phyloP scores from a whole-genome alignment of 2,888 invertebrate species.

The Homarus gammarus region DNA sequence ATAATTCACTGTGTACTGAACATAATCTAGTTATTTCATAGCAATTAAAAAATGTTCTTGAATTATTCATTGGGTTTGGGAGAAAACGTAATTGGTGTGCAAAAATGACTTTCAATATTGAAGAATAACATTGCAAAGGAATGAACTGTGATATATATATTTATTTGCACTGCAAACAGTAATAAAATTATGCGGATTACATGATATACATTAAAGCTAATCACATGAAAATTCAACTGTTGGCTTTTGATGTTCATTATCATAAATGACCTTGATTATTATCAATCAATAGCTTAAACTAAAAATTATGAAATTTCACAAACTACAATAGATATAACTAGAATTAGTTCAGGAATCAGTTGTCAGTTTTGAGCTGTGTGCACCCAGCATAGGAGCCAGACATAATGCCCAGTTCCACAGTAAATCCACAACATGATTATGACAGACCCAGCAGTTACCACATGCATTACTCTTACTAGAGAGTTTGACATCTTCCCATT shows the following conservation, averaged over 20 bases:
- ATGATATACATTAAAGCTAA: background rate
- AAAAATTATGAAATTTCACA: background rate
- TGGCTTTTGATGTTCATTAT: background rate
- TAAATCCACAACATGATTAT: slow-evolving; percentile 44
- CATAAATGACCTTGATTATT: background rate
- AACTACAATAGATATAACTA: background rate
- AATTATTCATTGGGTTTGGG: background rate
- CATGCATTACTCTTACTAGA: background rate
- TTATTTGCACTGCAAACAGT: no score
- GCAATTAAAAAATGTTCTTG: background rate
- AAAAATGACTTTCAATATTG: background rate
- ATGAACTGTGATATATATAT: no score
- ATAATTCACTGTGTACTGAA: slow-evolving; percentile 50
- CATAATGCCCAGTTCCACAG: slow-evolving; percentile 49
- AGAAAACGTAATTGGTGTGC: background rate
- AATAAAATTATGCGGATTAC: background rate
- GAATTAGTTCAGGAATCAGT: background rate
- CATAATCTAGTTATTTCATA: background rate
- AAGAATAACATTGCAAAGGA: background rate
- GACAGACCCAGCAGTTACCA: slow-evolving; percentile 25
- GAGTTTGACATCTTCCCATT: background rate
- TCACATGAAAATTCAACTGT: background rate
- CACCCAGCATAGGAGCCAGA: background rate
- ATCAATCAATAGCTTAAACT: background rate
- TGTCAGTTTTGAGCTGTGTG: slow-evolving; percentile 40